Evolutionary conservation across 92 coral and sea anemone genomes (phyloP), one percentile per base, ranked within the genome.

Genomic region (Hydrozoanthus gracilis): DNA sequence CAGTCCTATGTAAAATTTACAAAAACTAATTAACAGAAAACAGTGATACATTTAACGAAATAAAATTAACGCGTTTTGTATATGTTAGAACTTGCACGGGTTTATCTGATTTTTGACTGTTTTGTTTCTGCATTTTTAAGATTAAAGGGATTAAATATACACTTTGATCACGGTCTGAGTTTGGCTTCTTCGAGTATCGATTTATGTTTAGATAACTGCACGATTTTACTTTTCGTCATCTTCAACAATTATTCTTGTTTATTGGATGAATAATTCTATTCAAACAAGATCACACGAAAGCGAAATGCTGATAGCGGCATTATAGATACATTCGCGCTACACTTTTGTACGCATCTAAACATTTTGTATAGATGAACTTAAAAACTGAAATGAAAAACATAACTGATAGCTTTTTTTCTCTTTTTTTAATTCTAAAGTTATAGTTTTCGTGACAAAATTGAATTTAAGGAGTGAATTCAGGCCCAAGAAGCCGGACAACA

Each of bases 251-350:
- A 45, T 20, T 68, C 35, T 68, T 68, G 73, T 27, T 35, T 48
- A 3, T 35, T 68, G 47, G 15, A 64, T 8, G 73, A 68, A 35
- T 68, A 27, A 68, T 8, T 68, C 46, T n/a, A 58, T 35, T 64
- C 82, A 52, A 76, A 76, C 65, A 76, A 13, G 35, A 56, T 35
- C 54, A 52, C 65, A 44, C 66, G 66, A 76, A 35, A 76, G 50
- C 14, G 17, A 52, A 6, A 76, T 16, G 20, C 15, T 44, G 15
- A 35, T 71, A 1, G 73, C 49, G 44, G 44, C 13, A 70, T 70
- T 16, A n/a, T n/a, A 10, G 17, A 70, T 44, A 69, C 15, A 6
- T 35, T 44, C 44, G 3, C 12, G 12, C 12, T 18, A 6, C 8
- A 3, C 14, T 5, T 8, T 7, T 14, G 51, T 8, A 11, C 15